Evolutionary conservation across 2,888 invertebrate species (phyloP), one percentile per base, ranked within the genome.

Genomic region (Netelia virgata): DNA sequence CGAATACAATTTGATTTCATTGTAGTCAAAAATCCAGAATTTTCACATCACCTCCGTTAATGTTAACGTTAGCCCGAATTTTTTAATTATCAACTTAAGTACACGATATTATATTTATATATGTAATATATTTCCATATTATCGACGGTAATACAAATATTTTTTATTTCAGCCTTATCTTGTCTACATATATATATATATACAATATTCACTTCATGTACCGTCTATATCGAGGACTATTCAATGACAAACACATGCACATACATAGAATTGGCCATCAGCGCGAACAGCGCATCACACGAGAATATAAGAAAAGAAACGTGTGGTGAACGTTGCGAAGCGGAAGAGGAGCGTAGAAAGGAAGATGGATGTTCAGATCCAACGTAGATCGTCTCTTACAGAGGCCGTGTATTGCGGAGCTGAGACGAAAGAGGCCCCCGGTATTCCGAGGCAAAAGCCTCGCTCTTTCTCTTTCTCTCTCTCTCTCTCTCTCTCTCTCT

Each of bases 321-420:
- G 57, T 41, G 75, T 23, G 75, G 63, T 18, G 79, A 79, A 70
- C 70, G 55, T 50, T 18, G 41, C 50, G 70, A 83, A 69, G 79
- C 83, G 83, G 83, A 83, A 83, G 83, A 83, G 50, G 75, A 79
- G 70, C 83, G 83, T 53, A 79, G 83, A 83, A 75, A 83, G 75
- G 83, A 83, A 83, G 83, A 83, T 79, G 70, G 74, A 83, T 84
- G 83, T 84, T 53, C 59, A 76, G 80, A 76, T 76, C 72, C 70
- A 80, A 80, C 72, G 66, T 72, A 72, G 80, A 80, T 84, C 80
- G 75, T 79, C 83, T 79, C 70, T 79, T 83, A 53, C 59, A 66
- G 64, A 59, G 47, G 20, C 14, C 18, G 8, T 18, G 9, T 57
- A 18, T 57, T 16, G 57, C 14, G 79, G 73, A 53, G 82, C 82